phyloP scores from a whole-genome alignment of 2,113 vertebrate species.

The Cynopterus brachyotis region DNA sequence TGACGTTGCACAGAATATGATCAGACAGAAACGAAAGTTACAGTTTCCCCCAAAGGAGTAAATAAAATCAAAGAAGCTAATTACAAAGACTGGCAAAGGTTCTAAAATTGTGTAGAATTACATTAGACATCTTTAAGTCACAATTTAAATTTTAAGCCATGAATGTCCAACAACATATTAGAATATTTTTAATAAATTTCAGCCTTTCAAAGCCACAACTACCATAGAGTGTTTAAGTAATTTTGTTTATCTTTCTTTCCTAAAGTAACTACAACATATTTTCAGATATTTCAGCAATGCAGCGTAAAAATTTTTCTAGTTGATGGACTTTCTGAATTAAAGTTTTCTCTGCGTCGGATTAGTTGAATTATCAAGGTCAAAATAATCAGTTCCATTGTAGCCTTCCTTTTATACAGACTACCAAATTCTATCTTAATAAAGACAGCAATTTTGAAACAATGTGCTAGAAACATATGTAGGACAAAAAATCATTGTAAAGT shows the following conservation, averaged over 20 bases:
- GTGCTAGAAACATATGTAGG: neutral
- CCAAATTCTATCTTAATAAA: neutral
- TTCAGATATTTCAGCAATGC: neutral
- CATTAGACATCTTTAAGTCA: slow-evolving; percentile 18
- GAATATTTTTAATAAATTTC: slow-evolving; percentile 52
- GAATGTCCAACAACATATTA: neutral
- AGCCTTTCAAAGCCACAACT: slow-evolving; percentile 18
- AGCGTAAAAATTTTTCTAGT: slow-evolving; percentile 5
- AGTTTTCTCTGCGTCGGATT: slow-evolving; percentile 41
- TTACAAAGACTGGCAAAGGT: neutral
- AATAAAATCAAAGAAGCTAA: slow-evolving; percentile 35
- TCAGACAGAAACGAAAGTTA: slow-evolving; percentile 37
- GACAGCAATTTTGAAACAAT: neutral
- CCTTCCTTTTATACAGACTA: neutral
- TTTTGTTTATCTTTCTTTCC: slow-evolving; percentile 30
- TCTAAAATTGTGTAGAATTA: slow-evolving; percentile 26
- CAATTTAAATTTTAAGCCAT: slow-evolving; percentile 37
- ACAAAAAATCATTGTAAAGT: neutral
- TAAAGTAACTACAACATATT: slow-evolving; percentile 55
- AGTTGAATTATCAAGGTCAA: slow-evolving; percentile 44
- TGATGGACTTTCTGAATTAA: slow-evolving; percentile 46
- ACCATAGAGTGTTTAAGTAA: neutral
- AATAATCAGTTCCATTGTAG: neutral
- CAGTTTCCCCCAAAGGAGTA: neutral
- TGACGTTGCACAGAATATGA: slow-evolving; percentile 44